phyloP scores from a whole-genome alignment of 2,797 vertebrate species.

The Pempheris klunzingeri region DNA sequence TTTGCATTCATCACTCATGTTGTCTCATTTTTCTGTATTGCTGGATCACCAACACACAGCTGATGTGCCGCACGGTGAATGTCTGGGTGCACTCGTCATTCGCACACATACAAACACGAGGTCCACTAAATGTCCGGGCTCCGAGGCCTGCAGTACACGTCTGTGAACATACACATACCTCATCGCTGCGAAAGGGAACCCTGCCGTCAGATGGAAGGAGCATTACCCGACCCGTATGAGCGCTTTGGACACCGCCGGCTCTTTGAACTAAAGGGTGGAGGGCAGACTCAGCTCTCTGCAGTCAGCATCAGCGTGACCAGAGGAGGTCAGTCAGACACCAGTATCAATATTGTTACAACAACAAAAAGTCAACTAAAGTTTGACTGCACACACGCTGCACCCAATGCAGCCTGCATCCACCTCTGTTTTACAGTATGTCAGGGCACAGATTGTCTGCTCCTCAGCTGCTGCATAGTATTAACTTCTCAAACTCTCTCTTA shows the following conservation, averaged over 20 bases:
- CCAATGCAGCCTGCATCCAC: background rate
- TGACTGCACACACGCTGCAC: background rate
- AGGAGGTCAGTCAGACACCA: background rate
- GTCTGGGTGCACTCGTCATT: constrained; percentile 49
- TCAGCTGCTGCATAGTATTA: background rate
- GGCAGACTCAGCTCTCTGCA: constrained; percentile 1
- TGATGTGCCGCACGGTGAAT: constrained; percentile 47
- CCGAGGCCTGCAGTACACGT: constrained; percentile 13
- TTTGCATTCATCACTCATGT: constrained; percentile 54
- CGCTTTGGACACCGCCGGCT: background rate
- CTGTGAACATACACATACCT: constrained; percentile 53
- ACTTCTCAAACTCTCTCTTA: too few relatives aligned
- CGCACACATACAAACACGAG: constrained; percentile 30
- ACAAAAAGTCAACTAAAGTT: too few relatives aligned
- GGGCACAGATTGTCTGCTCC: background rate
- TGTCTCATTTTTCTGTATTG: constrained; percentile 44
- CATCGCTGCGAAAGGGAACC: constrained; percentile 30
- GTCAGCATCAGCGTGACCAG: constrained; percentile 5
- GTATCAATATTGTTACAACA: too few relatives aligned
- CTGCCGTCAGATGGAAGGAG: constrained; percentile 25
- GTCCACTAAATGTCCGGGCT: constrained; percentile 6
- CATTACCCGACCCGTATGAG: background rate
- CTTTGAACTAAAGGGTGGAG: background rate
- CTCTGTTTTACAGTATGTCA: background rate
- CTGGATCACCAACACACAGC: constrained; percentile 42